Evolutionary conservation across 2,888 invertebrate species (phyloP).

Genomic region (Catocala nupta): DNA sequence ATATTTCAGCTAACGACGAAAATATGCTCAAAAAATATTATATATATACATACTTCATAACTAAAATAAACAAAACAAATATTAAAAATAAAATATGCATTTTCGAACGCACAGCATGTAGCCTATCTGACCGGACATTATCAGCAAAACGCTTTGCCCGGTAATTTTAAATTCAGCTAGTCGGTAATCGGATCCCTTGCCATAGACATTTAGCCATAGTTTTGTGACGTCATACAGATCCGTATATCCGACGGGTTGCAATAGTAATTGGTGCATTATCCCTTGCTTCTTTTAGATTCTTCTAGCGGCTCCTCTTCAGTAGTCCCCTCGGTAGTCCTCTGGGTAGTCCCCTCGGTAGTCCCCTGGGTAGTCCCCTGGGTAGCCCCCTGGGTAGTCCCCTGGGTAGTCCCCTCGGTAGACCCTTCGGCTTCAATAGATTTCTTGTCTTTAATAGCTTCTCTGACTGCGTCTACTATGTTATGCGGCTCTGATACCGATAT

Average conservation of each 20-base stretch:
- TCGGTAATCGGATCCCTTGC: background rate
- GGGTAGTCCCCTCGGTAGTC: too few relatives aligned
- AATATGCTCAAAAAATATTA: too few relatives aligned
- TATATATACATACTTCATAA: background rate
- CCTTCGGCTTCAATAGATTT: conserved; percentile 73
- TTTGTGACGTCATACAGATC: background rate
- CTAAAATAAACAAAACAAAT: background rate
- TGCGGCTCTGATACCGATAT: conserved; percentile 87
- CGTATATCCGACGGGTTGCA: background rate
- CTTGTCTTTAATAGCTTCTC: conserved; percentile 87
- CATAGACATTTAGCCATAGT: background rate
- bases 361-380: background rate
- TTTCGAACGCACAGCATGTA: background rate
- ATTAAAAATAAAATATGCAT: background rate
- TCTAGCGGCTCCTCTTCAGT: conserved; percentile 57
- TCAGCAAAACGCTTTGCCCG: conserved; percentile 3
- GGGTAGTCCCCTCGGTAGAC: conserved; percentile 47
- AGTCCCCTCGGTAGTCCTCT: conserved; percentile 28
- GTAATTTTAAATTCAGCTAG: background rate
- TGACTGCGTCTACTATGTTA: conserved; percentile 88
- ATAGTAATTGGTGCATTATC: conserved; percentile 53
- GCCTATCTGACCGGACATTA: background rate
- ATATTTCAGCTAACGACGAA: too few relatives aligned
- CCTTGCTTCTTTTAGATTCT: conserved; percentile 80
- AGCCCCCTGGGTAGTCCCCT: too few relatives aligned